phyloP scores from a whole-genome alignment of 2,888 invertebrate species.

The Prostheceraeus crozeri region DNA sequence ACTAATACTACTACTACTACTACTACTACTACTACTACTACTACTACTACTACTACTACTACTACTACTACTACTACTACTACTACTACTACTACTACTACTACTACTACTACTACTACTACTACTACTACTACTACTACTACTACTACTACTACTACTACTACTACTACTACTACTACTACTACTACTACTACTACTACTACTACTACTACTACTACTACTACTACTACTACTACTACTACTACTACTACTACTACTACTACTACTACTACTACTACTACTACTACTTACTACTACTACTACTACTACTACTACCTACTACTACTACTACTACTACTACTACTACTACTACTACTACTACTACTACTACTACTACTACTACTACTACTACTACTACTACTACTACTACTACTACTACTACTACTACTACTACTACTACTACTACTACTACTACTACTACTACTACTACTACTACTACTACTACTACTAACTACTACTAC shows the following conservation, averaged over 20 bases:
- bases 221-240: slow-evolving; percentile 33
- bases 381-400: slow-evolving; percentile 41
- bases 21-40: slow-evolving; percentile 6
- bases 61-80: slow-evolving; percentile 43
- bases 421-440: slow-evolving; percentile 39
- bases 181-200: slow-evolving; percentile 32
- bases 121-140: slow-evolving; percentile 31
- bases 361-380: slow-evolving; percentile 37
- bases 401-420: slow-evolving; percentile 47
- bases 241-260: slow-evolving; percentile 33
- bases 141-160: slow-evolving; percentile 28
- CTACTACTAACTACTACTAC: too few species aligned
- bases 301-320: too few species aligned
- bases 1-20: too few species aligned
- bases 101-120: slow-evolving; percentile 39
- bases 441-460: slow-evolving; percentile 31
- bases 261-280: slow-evolving; percentile 32
- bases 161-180: slow-evolving; percentile 26
- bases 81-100: slow-evolving; percentile 47
- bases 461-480: slow-evolving; percentile 28
- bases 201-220: slow-evolving; percentile 34
- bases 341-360: slow-evolving; percentile 40
- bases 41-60: slow-evolving; percentile 33
- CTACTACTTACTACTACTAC: too few species aligned
- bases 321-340: too few species aligned